Evolutionary conservation across 2,113 vertebrate genomes (phyloP).

Genomic region (Pterocles gutturalis): DNA sequence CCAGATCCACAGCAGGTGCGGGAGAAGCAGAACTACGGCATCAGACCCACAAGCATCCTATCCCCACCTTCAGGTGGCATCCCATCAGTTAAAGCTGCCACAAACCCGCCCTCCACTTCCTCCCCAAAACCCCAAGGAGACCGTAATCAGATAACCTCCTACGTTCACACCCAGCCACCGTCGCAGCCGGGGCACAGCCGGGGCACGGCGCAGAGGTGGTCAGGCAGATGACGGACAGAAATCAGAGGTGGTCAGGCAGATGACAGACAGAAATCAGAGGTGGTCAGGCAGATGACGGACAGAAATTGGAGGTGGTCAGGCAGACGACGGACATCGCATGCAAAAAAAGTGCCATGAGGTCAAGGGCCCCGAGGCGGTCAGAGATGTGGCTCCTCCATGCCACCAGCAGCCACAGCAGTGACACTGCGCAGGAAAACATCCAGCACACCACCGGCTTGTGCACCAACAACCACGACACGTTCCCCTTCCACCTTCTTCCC

Average conservation of each 20-base stretch:
- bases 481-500: background rate
- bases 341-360: background rate
- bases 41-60: background rate
- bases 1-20: background rate
- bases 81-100: background rate
- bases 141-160: background rate
- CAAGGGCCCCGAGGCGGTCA: background rate
- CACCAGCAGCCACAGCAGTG: background rate
- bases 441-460: background rate
- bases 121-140: background rate
- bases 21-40: background rate
- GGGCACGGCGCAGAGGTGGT: background rate
- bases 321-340: background rate
- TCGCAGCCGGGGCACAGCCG: rapidly evolving
- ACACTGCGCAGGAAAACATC: background rate
- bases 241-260: background rate
- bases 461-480: background rate
- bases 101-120: background rate
- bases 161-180: background rate
- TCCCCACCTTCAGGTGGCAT: background rate
- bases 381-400: background rate
- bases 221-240: no score
- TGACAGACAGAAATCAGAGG: background rate
- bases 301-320: background rate
- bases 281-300: no score